These are phyloP conservation scores for Kryptolebias ocellatus DNA, from an alignment of 2,797 vertebrate species.

Conservation along the genomic window DNA sequence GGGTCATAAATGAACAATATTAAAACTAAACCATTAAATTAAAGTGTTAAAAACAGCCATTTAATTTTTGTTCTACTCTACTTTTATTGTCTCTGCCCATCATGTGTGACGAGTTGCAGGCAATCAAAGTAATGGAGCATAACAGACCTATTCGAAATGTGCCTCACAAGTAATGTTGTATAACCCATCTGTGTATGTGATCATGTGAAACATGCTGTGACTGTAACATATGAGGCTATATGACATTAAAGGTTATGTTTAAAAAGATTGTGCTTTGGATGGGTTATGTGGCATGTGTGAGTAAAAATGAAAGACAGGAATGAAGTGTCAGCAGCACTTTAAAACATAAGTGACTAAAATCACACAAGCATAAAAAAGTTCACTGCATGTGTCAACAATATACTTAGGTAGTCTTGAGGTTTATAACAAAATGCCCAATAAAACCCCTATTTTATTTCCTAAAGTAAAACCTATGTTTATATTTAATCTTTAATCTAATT, in stretches of 20 bases:
- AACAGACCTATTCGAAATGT: constrained; percentile 73
- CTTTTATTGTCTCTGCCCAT: constrained; percentile 70
- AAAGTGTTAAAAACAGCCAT: constrained; percentile 72
- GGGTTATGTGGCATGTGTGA: constrained; percentile 12
- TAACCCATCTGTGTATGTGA: constrained; percentile 62
- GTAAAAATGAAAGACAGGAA: constrained; percentile 22
- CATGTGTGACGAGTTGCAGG: constrained; percentile 64
- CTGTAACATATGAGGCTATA: constrained; percentile 34
- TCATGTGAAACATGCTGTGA: constrained; percentile 48
- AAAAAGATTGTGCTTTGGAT: constrained; percentile 37
- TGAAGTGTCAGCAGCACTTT: constrained; percentile 43
- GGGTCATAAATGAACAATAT: constrained; percentile 61
- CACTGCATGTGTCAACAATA: neutral
- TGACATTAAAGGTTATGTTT: constrained; percentile 43
- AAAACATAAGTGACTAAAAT: constrained; percentile 50
- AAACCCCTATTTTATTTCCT: too few species aligned
- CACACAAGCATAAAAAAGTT: constrained; percentile 19
- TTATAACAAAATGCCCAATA: neutral
- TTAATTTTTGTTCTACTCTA: constrained; percentile 68
- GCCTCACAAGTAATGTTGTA: constrained; percentile 49
- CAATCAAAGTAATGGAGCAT: constrained; percentile 83
- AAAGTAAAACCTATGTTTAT: neutral
- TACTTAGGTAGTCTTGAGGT: neutral
- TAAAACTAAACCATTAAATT: constrained; percentile 70
- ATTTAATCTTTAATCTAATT: neutral